These are phyloP conservation scores for Choristoneura fumiferana DNA, from an alignment of 1,140 invertebrate species.

Conservation along the genomic window DNA sequence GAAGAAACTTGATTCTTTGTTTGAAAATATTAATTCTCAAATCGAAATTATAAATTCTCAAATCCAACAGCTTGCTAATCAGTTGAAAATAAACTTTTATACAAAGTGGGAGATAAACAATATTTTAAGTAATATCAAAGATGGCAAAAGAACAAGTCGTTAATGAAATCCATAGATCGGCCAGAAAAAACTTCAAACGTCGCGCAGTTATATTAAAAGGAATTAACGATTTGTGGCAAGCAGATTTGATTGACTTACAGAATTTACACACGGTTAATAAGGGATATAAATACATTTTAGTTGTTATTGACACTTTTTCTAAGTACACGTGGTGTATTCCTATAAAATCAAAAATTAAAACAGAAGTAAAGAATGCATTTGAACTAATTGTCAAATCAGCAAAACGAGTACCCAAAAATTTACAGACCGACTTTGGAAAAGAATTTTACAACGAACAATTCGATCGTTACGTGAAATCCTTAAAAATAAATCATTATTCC, in stretches of 20 bases:
- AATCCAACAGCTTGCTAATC: not conserved
- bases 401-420: constrained; percentile 50
- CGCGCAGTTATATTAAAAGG: constrained; percentile 44
- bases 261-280: constrained; percentile 51
- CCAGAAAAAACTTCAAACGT: constrained; percentile 49
- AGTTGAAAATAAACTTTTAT: constrained; percentile 6
- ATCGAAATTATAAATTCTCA: too few species aligned
- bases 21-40: not conserved
- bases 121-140: not conserved
- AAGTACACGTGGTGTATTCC: constrained; percentile 68
- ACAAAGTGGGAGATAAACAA: not conserved
- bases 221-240: constrained; percentile 56
- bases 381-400: constrained; percentile 31
- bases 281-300: constrained; percentile 63
- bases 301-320: constrained; percentile 66
- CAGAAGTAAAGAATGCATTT: constrained; percentile 32
- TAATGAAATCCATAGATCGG: constrained; percentile 49
- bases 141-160: constrained; percentile 31
- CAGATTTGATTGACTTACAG: constrained; percentile 58
- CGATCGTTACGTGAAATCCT: constrained; percentile 41
- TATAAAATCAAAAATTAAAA: constrained; percentile 69
- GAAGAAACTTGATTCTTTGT: not conserved
- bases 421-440: constrained; percentile 65
- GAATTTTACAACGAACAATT: constrained; percentile 64
- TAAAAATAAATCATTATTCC: constrained; percentile 64